Evolutionary conservation across 2,797 vertebrate genomes (phyloP), one percentile per base, ranked within the genome.

Genomic region (Leontopithecus rosalia): DNA sequence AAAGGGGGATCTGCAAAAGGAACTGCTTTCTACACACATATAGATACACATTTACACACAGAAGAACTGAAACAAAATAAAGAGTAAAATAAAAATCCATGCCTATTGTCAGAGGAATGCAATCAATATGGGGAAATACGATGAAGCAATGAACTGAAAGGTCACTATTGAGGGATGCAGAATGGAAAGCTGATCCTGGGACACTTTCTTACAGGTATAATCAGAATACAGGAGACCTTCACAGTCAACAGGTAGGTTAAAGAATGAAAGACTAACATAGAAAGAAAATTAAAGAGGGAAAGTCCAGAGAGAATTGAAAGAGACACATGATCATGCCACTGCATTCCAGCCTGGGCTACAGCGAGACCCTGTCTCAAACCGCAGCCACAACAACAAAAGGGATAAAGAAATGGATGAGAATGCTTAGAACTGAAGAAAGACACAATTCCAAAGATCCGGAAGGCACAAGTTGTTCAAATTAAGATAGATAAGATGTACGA

Each of bases 121-220:
- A 82, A 33, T 67, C 41, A n/a, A 10, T 41, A 28, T 67, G 3
- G 55, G 52, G 57, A 43, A 57, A 70, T 30, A 61, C 7, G 13
- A 20, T 58, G 41, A 17, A 39, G 3, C 26, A 30, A 36, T 30
- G 67, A 79, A 14, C 41, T 48, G 5, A 80, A 76, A 15, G 17
- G 13, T 36, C 81, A 11, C 20, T 7, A 3, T 1, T 14, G 19
- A 30, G 22, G 26, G 0, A 6, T 50, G 2, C 24, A 30, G 57
- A 50, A 0, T 7, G 26, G 4, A 15, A 33, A 64, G 26, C 17
- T 83, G 20, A 89, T 20, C 4, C 28, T 7, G 39, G 58, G 12
- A 52, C 1, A 19, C 6, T 72, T 41, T 33, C 43, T 80, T 55
- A 46, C 1, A 64, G 15, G 57, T 13, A 24, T 12, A 33, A 43